Evolutionary conservation across 2,113 vertebrate species (phyloP), one percentile per base, ranked within the genome.

Genomic region (Ptychochromis oligacanthus): DNA sequence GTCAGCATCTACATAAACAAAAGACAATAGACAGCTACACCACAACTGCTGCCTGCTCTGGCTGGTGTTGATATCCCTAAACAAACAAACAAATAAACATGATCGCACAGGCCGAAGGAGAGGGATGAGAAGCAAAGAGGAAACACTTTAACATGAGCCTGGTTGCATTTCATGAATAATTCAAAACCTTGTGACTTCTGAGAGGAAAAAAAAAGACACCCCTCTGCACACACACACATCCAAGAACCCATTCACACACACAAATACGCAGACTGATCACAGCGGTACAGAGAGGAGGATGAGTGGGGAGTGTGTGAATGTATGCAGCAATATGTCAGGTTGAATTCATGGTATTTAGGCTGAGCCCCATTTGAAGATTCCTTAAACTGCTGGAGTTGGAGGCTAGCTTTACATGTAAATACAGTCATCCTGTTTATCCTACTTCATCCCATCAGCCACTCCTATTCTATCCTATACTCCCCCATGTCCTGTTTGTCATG

Each of bases 111-210:
- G 75, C 24, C 31, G n/a, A 72, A 79, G 46, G 40, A 28, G 38
- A 62, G n/a, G 54, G 52, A 85, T 52, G 80, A 84, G 55, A n/a
- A 43, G 82, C 82, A 84, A 40, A 87, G 84, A 84, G 79, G 77
- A 88, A 86, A 84, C 12, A 22, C 75, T 86, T 84, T 75, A 82
- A 80, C 67, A 67, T 76, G 75, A 86, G 81, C 79, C 20, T 86
- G 75, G 89, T 87, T 89, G 87, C 77, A 36, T 75, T 88, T 86
- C 54, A 92, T 94, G 89, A 91, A 94, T 94, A 89, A 91, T 93
- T 92, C 76, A 92, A 64, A 75, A 75, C 20, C 82, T 87, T 81
- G 52, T 82, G 82, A 84, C 78, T 88, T 89, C 75, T 81, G 64
- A 84, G 60, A 67, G 65, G 83, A 70, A 62, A 55, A 80, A 79